A percentile compares a stretch with the other conserved stretches of the same genome.
Evolutionary conservation across 2,888 invertebrate genomes (phyloP).

Genomic region (Drosophila histrio): DNA sequence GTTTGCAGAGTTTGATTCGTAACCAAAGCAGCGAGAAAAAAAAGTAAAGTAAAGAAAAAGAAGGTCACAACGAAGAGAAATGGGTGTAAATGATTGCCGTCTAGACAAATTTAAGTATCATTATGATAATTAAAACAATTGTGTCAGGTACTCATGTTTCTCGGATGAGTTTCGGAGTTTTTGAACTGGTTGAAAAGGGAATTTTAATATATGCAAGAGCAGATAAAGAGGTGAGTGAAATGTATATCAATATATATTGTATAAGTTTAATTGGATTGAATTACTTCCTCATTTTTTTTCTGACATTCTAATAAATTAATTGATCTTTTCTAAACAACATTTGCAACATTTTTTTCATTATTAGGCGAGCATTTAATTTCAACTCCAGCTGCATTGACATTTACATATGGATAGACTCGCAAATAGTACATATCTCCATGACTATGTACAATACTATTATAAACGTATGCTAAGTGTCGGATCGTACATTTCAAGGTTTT

Average conservation of each 20-base stretch:
- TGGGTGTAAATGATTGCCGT: constrained; percentile 40
- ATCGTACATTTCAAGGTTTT: constrained; percentile 54
- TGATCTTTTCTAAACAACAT: constrained; percentile 8
- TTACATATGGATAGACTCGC: constrained; percentile 8
- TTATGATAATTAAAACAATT: constrained; percentile 63
- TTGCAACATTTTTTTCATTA: constrained; percentile 16
- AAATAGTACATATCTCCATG: neutral
- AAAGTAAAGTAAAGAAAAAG: constrained; percentile 5
- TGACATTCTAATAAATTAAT: neutral
- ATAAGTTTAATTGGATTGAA: neutral
- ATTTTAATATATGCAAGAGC: neutral
- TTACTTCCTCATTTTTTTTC: neutral
- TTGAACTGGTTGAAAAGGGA: neutral
- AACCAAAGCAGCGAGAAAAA: neutral
- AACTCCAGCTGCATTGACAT: constrained; percentile 23
- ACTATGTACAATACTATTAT: constrained; percentile 6
- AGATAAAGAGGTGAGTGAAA: neutral
- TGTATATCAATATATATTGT: neutral
- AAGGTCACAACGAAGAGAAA: neutral
- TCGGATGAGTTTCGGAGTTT: neutral
- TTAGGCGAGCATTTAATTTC: neutral
- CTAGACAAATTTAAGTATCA: constrained; percentile 67
- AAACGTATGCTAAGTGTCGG: constrained; percentile 16
- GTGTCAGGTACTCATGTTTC: neutral
- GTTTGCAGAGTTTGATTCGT: neutral